phyloP scores from a whole-genome alignment of 2,797 vertebrate genomes.

The Myotis planiceps region DNA sequence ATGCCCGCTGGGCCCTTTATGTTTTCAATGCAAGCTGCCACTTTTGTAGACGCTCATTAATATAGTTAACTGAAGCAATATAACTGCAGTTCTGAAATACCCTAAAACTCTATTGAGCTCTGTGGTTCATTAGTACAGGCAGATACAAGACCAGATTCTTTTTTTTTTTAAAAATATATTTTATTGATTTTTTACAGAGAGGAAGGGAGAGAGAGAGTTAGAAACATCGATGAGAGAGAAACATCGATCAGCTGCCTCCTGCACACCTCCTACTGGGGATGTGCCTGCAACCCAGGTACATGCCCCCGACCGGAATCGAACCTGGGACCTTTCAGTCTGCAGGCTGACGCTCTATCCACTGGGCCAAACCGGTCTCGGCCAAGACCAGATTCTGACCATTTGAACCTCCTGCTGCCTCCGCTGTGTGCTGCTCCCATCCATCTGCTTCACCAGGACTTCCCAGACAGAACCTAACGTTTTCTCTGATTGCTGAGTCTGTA shows the following conservation, averaged over 20 bases:
- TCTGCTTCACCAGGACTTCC: not conserved
- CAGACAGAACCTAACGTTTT: not conserved
- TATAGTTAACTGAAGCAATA: not conserved
- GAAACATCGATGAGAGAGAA: no score
- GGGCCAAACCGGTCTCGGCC: no score
- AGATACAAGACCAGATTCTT: not conserved
- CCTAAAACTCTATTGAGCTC: not conserved
- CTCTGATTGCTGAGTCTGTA: not conserved
- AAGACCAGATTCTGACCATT: not conserved
- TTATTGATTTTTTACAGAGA: no score
- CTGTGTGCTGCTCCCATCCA: no score
- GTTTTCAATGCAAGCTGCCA: not conserved
- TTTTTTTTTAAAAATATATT: no score
- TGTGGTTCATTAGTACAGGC: not conserved
- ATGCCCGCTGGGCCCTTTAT: not conserved
- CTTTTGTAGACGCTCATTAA: not conserved
- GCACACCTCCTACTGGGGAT: no score
- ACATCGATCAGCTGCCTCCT: no score
- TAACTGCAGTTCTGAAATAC: not conserved
- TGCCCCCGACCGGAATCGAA: no score
- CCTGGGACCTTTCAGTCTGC: no score
- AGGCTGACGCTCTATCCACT: no score
- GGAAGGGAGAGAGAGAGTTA: no score
- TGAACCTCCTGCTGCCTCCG: not conserved
- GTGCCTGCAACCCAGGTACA: no score